Conservation (phyloP, 2,797 vertebrate species). For the Onychomys arenicola region DNA sequence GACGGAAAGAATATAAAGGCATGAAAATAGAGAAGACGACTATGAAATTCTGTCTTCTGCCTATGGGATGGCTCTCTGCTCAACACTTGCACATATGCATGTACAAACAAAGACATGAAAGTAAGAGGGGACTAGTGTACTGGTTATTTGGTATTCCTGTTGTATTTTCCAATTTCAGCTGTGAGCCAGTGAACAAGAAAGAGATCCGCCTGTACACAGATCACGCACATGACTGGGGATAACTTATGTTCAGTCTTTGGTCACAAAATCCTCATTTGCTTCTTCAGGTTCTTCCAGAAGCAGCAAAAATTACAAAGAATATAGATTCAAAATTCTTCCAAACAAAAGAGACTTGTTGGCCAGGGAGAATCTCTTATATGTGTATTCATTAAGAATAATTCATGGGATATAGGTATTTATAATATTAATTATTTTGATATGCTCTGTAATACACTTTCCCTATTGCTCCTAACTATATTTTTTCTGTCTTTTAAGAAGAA, state of each 20-base stretch:
- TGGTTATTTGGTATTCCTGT: background rate
- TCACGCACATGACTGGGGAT: background rate
- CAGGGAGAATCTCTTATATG: background rate
- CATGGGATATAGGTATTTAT: background rate
- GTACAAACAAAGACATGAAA: background rate
- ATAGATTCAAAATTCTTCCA: background rate
- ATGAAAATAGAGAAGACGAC: background rate
- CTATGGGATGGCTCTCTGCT: background rate
- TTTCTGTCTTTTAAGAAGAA: background rate
- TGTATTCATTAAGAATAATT: background rate
- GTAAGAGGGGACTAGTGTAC: background rate
- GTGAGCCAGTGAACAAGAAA: background rate
- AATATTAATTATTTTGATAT: background rate
- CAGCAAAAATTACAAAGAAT: background rate
- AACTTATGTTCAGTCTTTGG: background rate
- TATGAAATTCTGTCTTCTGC: background rate
- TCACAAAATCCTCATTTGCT: background rate
- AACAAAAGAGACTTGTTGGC: background rate
- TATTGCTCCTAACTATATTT: constrained; percentile 43
- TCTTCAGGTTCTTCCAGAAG: background rate
- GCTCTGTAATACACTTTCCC: background rate
- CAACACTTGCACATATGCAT: background rate
- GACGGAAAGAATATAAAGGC: background rate
- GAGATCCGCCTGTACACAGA: background rate
- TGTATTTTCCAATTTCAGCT: background rate